A percentile compares a stretch with the other conserved stretches of the same genome.
These are phyloP conservation scores for Synergus japonicus DNA, from an alignment of 2,888 invertebrate genomes.

Conservation along the genomic window DNA sequence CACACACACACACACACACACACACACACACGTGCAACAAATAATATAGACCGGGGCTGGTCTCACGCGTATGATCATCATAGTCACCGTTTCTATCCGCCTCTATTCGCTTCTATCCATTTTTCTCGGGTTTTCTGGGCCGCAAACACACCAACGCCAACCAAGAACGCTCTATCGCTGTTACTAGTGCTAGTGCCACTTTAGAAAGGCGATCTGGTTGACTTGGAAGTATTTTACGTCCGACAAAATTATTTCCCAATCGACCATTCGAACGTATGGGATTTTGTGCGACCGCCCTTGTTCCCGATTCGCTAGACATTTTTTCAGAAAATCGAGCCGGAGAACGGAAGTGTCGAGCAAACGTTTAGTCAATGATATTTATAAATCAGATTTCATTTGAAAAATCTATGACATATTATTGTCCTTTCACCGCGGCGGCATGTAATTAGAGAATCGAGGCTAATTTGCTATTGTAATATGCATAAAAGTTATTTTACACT, in stretches of 20 bases:
- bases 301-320: slow-evolving; percentile 44
- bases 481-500: not conserved
- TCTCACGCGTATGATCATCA: slow-evolving; percentile 47
- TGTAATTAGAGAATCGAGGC: not conserved
- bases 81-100: slow-evolving; percentile 45
- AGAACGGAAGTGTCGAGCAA: slow-evolving; percentile 23
- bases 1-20: too few relatives aligned
- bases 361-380: not conserved
- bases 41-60: slow-evolving; percentile 48
- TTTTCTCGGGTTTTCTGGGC: not conserved
- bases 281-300: slow-evolving; percentile 63
- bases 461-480: slow-evolving; percentile 9
- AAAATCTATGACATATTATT: not conserved
- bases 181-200: slow-evolving; percentile 55
- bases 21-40: not conserved
- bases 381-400: not conserved
- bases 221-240: slow-evolving; percentile 59
- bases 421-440: not conserved
- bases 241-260: slow-evolving; percentile 65
- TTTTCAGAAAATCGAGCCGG: slow-evolving; percentile 10
- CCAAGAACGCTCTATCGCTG: not conserved
- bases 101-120: not conserved
- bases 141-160: slow-evolving; percentile 47
- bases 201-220: slow-evolving; percentile 69
- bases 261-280: slow-evolving; percentile 61